These are phyloP conservation scores for Nomada ruficornis DNA, from an alignment of 2,888 invertebrate genomes.

Conservation along the genomic window DNA sequence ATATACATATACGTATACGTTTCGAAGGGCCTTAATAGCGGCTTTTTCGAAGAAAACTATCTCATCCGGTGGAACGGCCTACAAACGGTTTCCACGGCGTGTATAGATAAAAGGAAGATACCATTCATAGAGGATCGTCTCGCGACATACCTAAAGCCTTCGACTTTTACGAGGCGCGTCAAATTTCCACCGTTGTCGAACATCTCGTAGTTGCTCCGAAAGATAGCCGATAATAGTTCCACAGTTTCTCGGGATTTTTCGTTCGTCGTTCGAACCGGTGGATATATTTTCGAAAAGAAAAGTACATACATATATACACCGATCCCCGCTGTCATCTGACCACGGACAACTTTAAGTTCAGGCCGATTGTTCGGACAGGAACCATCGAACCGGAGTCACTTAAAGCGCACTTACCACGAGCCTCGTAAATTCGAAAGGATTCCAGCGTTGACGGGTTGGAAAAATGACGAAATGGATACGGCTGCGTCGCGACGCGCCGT, in stretches of 20 bases:
- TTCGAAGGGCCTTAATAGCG: conserved; percentile 46
- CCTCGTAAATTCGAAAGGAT: conserved; percentile 58
- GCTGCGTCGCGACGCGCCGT: conserved; percentile 3
- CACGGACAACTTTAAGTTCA: conserved; percentile 10
- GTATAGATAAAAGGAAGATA: conserved; percentile 64
- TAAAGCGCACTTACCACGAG: conserved; percentile 52
- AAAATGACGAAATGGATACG: conserved; percentile 62
- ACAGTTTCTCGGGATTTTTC: conserved; percentile 22
- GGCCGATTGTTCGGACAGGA: conserved; percentile 13
- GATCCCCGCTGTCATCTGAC: conserved; percentile 14
- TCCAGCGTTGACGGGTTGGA: conserved; percentile 38
- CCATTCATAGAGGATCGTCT: conserved; percentile 46
- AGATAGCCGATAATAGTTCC: conserved; percentile 47
- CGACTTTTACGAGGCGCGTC: conserved; percentile 61
- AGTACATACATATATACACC: not conserved
- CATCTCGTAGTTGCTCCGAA: conserved; percentile 30
- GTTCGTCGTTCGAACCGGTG: not conserved
- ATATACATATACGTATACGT: conserved; percentile 7
- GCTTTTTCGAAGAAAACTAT: conserved; percentile 61
- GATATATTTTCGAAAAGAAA: conserved; percentile 12
- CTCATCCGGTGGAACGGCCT: conserved; percentile 46
- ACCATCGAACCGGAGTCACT: conserved; percentile 61
- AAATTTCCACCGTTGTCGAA: conserved; percentile 58
- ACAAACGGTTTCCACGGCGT: conserved; percentile 35
- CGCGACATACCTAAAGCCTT: conserved; percentile 41